These are phyloP conservation scores for Cryptus armator DNA, from an alignment of 2,888 invertebrate genomes.

Conservation along the genomic window DNA sequence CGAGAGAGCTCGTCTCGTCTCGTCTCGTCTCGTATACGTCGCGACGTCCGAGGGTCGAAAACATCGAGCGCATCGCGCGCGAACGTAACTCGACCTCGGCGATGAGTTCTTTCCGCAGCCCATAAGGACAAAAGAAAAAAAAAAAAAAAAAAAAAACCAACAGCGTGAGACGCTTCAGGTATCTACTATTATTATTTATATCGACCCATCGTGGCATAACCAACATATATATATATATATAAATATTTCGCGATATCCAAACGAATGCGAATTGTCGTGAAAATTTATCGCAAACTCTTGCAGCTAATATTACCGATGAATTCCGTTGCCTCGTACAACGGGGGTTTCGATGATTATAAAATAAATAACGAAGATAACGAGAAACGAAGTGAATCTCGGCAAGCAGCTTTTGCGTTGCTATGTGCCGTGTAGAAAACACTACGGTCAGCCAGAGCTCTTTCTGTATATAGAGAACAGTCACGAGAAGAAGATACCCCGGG, in stretches of 20 bases:
- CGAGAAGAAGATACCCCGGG: constrained; percentile 52
- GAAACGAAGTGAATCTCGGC: constrained; percentile 41
- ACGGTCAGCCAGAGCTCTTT: background rate
- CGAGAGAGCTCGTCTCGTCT: constrained; percentile 6
- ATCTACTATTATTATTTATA: constrained; percentile 18
- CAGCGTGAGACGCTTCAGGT: background rate
- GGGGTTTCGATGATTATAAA: background rate
- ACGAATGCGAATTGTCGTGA: background rate
- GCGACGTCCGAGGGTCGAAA: constrained; percentile 6
- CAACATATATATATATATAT: background rate
- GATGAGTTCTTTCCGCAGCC: constrained; percentile 1
- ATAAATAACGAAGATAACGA: constrained; percentile 50
- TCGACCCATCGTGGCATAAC: background rate
- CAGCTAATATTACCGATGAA: background rate
- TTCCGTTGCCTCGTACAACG: background rate
- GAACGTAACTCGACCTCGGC: constrained; percentile 17
- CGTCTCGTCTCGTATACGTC: constrained; percentile 2
- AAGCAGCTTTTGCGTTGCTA: constrained; percentile 31
- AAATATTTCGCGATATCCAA: background rate
- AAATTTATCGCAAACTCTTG: constrained; percentile 1
- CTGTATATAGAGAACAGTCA: constrained; percentile 50
- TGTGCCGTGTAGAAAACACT: constrained; percentile 22
- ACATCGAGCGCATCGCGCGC: background rate
- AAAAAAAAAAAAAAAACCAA: background rate
- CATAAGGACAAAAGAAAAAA: constrained; percentile 1